Evolutionary conservation across 1,140 invertebrate genomes (phyloP), one percentile per base, ranked within the genome.

Genomic region (Bombus picipes): DNA sequence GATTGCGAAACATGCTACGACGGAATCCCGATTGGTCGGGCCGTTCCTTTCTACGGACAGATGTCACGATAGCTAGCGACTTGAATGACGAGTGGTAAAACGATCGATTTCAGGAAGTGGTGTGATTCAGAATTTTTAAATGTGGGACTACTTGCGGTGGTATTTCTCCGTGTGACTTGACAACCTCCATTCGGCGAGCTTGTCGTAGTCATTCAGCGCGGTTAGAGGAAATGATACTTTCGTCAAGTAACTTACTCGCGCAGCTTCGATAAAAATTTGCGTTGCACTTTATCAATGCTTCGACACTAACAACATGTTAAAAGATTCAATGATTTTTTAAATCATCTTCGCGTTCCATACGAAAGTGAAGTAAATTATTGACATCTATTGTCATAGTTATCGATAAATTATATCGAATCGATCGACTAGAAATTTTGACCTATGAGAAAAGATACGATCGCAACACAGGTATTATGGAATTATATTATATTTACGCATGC

Each of bases 1-100:
- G 81, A 83, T 83, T 53, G 81, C 43, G 22, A 83, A 66, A 34
- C 37, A 32, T 25, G 28, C 2, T 59, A 39, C 37, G 53, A 74
- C 41, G 32, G 80, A 57, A 75, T 82, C 59, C 25, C 62, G 72
- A 76, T 53, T 76, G 81, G 43, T 28, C 18, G 59, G 9, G 65
- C 3, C 59, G 41, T 41, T 28, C 37, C 71, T 43, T 41, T n/a
- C n/a, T 22, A 43, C 25, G 28, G 74, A 83, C 65, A 32, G 22
- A 68, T 71, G 47, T 78, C 74, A 39, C 32, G 32, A 13, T 76
- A 41, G 28, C n/a, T 22, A 34, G 8, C 12, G 37, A 12, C 32
- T 78, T 65, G 75, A 65, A 32, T 43, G 71, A 82, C 43, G 39
- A 82, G 72, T 47, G 37, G 34, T 34, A 28, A 68, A 37, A 59